Base-by-base conservation (phyloP, 2,888 invertebrate species). In the Dolichomitus sp. region DNA sequence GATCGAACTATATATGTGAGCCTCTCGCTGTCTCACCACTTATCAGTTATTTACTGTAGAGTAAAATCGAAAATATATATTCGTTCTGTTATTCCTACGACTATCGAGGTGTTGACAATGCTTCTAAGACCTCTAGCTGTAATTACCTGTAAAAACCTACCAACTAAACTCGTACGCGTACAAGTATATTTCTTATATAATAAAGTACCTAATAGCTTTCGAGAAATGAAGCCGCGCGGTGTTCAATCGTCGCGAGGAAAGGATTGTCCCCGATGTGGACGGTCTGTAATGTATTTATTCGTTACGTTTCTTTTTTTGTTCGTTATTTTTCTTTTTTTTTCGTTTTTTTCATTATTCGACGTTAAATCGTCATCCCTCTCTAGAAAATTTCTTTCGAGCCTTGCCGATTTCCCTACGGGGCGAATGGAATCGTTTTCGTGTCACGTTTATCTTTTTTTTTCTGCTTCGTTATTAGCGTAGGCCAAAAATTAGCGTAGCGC, bases 11-110 rank as follows among this genome's bases (percentile, higher is more conserved):
- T 72, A 40, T 63, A 80, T 84, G 83, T 79, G 89, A 84, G 86
- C 68, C 68, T 83, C 65, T 57, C 70, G 42, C 45, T 63, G 68
- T 74, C 75, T 66, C 9, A 37, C 52, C 17, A 23, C 63, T 73
- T 74, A 74, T 61, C 59, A 76, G 61, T 83, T 77, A 77, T 83
- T 77, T 68, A 77, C 66, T 85, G 86, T 88, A 87, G 87, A 89
- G 88, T 90, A 89, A 89, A 88, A 89, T 91, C 80, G 80, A 91
- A 91, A 90, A 89, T 89, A 89, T 89, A 90, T 89, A 80, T 86
- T 75, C 69, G 52, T 69, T 80, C 69, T 80, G 68, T 63, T 82
- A 33, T 54, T 66, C 61, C 83, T 83, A 83, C 72, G 50, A 61
- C 84, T 84, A 84, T 74, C 66, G 82, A 83, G 75, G 82, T 83